Base-by-base conservation (phyloP, 2,797 vertebrate genomes). In the Linurgus olivaceus region DNA sequence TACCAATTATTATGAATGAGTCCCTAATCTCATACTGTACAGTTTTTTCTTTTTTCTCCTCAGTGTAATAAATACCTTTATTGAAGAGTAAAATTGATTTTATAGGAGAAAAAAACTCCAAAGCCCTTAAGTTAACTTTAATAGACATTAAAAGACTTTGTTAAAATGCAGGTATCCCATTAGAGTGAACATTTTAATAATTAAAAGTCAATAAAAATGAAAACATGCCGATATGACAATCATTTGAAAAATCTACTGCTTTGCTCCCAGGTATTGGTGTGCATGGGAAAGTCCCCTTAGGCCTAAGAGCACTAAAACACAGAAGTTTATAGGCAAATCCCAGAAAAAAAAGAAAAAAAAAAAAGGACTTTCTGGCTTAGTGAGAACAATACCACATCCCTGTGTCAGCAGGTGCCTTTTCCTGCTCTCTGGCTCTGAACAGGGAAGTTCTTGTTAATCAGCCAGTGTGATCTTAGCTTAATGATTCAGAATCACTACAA, bases 121-220 rank as follows among this genome's bases (percentile, higher is more conserved):
- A 95, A 94, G 65, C 81, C 71, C 33, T 81, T 89, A 96, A 96
- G 88, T 94, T 96, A 95, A 88, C 87, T 97, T 95, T 95, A 95
- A 96, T 71, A 86, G 88, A 87, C 25, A 31, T 85, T 70, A 59
- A 95, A 97, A 92, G 70, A 86, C 61, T 93, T 95, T 87, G 86
- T 96, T 96, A 95, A 96, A 95, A 92, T 91, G 62, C 92, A 90
- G 87, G 92, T 95, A 59, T 74, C 58, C 72, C 4, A 4, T 92
- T 96, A 89, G 66, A 83, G 24, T 91, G 84, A 88, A 37, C 42
- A 79, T 89, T 62, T 95, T 93, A 91, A 95, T 96, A 94, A 96
- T 94, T 95, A 80, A 88, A 92, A 72, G 31, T 73, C 84, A 96
- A 91, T 94, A 95, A 85, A 58, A 93, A 65, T 79, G 74, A 88